phyloP scores from a whole-genome alignment of 2,888 invertebrate species.

The Yponomeuta malinellus region DNA sequence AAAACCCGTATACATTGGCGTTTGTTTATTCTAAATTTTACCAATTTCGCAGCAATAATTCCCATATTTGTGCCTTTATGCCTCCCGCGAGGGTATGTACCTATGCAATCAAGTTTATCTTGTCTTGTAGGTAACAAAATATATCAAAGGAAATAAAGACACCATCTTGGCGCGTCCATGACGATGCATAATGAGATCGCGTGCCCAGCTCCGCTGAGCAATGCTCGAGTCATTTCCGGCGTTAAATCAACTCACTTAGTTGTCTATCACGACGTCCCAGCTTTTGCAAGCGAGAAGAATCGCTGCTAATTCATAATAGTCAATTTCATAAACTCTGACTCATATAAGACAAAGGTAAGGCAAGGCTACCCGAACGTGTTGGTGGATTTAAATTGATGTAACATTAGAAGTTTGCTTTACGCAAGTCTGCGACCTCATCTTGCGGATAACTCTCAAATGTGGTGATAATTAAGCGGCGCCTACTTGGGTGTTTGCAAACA shows the following conservation, averaged over 20 bases:
- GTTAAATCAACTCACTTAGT: slow-evolving; percentile 6
- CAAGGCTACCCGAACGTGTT: slow-evolving; percentile 36
- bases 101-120: neutral
- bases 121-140: neutral
- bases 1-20: neutral
- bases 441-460: slow-evolving; percentile 37
- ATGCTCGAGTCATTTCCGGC: slow-evolving; percentile 66
- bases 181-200: slow-evolving; percentile 24
- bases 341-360: slow-evolving; percentile 42
- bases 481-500: slow-evolving; percentile 15
- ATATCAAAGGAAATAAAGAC: neutral
- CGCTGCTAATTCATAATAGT: slow-evolving; percentile 66
- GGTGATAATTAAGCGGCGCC: slow-evolving; percentile 38
- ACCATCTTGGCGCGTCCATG: neutral
- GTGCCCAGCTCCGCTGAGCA: slow-evolving; percentile 49
- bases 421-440: slow-evolving; percentile 35
- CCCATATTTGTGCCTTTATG: neutral
- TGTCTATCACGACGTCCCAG: slow-evolving; percentile 8
- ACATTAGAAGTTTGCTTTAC: slow-evolving; percentile 29
- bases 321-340: slow-evolving; percentile 64
- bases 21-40: neutral
- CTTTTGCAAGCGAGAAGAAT: slow-evolving; percentile 58
- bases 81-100: neutral
- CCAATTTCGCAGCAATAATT: neutral
- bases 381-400: slow-evolving; percentile 43